Base-by-base conservation (phyloP, 2,113 vertebrate genomes). In the Dermatemys mawii region DNA sequence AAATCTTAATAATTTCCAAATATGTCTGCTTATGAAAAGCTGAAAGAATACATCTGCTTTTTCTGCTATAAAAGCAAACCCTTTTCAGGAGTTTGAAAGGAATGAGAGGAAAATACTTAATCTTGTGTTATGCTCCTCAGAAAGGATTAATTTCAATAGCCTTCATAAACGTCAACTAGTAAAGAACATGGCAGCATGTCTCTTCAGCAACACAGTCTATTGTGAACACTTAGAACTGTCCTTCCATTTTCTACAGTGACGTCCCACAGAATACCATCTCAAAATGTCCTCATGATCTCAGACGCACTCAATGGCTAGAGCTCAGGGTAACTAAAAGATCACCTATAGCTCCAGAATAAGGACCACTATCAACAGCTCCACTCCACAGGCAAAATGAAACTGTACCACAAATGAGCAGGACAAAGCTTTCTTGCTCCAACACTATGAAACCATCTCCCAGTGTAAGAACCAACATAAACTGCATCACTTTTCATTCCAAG, bases 11-110 rank as follows among this genome's bases (percentile, higher is more conserved):
- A 46, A 88, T 55, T 84, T 90, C n/a, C 49, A 91, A 70, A 89
- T 32, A 81, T 8, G 38, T 44, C 1, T 54, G 21, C 21, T 82
- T 87, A 57, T 29, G 49, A 83, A 76, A 91, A 78, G 78, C 27
- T 88, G 54, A 90, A 93, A 81, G 48, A 88, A 7, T 35, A 79
- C 78, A 22, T n/a, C 46, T 90, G 8, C 29, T 75, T 92, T 89
- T 89, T 79, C 86, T 88, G 12, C 21, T 49, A 90, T 60, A 90
- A 79, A 75, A 51, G 83, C 95, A 89, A 85, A 88, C 27, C 53
- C 86, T 87, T 63, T 88, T 86, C 76, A n/a, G 17, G 13, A 50
- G 29, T 63, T 79, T 57, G 24, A n/a, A n/a, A n/a, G n/a, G 81
- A 55, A 93, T 2, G 73, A n/a, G 11, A 38, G 17, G 81, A 89